Evolutionary conservation across 1,140 invertebrate species (phyloP), one percentile per base, ranked within the genome.

Genomic region (Antheraea mylitta): DNA sequence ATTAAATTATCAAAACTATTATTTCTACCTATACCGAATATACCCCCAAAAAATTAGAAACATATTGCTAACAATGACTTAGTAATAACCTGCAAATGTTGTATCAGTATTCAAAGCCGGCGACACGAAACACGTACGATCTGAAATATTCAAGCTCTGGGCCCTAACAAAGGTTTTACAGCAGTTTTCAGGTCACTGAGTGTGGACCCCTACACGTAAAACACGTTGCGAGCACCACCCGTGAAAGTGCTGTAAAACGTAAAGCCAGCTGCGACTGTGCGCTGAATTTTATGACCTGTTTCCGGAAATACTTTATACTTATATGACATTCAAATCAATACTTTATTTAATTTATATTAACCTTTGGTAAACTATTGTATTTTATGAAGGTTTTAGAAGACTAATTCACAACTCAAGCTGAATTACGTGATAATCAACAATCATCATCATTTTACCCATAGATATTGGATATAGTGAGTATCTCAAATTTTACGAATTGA

Each of bases 71-170:
- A 53, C 13, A 53, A 53, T 53, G 45, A 53, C 45, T 10, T 53
- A n/a, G 11, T 53, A 53, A 6, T 53, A 53, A 53, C 4, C 11
- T 16, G 13, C 6, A n/a, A 13, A 53, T 22, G 18, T 60, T 10
- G 18, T 61, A 42, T 18, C 16, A 64, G 64, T 65, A 48, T 65
- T 42, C 64, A 48, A 30, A 42, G 19, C 64, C 11, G 38, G 18
- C n/a, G 64, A 19, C 64, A 38, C 64, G 37, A 45, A 48, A 19
- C 64, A 38, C 64, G 37, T 65, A 48, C n/a, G 18, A 48, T 45
- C 38, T 65, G 64, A 65, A 65, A 65, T 65, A 65, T 65, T 65
- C 64, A 65, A 61, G 37, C 64, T 19, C 60, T 22, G 19, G 60
- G 18, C n/a, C 18, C 36, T 53, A n/a, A 65, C 38, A 65, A 65